Conservation (phyloP, 2,113 vertebrate genomes). For the Sceloporus tristichus region DNA sequence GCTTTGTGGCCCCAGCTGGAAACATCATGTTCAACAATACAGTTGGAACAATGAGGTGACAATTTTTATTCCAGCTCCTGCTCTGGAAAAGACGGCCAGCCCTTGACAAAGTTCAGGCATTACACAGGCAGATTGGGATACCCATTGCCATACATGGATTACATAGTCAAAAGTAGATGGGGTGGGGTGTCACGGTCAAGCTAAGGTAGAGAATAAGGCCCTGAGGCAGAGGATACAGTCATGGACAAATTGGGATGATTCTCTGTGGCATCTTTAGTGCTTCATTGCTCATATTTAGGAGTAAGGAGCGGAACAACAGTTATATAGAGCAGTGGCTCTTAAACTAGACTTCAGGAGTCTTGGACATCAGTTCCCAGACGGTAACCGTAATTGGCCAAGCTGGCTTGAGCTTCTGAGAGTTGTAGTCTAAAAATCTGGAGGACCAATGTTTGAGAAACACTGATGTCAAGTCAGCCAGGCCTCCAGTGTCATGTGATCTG, state of each 20-base stretch:
- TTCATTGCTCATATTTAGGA: background rate
- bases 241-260: background rate
- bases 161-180: background rate
- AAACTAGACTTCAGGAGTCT: no score
- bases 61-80: background rate
- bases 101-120: background rate
- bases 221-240: background rate
- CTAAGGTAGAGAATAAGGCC: background rate
- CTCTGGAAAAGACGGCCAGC: fast-evolving
- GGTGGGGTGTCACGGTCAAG: background rate
- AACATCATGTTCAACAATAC: constrained; percentile 31
- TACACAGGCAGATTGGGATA: background rate
- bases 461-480: background rate
- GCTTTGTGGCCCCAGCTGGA: constrained; percentile 12
- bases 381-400: no score
- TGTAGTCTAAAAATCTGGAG: no score
- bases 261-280: background rate
- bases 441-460: no score
- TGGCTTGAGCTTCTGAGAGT: no score
- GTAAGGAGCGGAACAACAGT: background rate
- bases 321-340: background rate
- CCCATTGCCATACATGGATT: background rate
- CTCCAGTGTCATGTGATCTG: background rate
- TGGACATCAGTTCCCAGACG: no score
- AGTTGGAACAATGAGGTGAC: background rate